Percentiles rank a stretch among this genome's conserved stretches.
Evolutionary conservation across 2,888 invertebrate genomes (phyloP).

Genomic region (Hermaeophaga mercurialis): DNA sequence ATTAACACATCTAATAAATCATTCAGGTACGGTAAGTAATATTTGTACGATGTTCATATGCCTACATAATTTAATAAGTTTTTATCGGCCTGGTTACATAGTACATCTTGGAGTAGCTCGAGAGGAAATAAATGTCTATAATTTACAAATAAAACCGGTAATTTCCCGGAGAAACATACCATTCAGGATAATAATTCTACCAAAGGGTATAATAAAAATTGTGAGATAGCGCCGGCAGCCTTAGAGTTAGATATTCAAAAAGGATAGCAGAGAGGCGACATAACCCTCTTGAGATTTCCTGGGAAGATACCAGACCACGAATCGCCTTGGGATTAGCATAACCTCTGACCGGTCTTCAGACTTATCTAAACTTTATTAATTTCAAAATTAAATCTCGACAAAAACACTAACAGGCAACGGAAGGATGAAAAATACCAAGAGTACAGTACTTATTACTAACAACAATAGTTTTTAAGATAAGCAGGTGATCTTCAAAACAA

Average conservation of each 20-base stretch:
- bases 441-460: too few relatives aligned
- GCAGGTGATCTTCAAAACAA: too few relatives aligned
- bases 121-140: conserved; percentile 14
- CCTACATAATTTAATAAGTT: background rate
- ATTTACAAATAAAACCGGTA: conserved; percentile 23
- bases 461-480: too few relatives aligned
- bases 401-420: background rate
- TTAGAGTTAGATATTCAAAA: conserved; percentile 18
- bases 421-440: background rate
- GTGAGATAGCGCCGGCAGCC: conserved; percentile 16
- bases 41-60: background rate
- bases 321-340: conserved; percentile 27
- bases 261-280: conserved; percentile 23
- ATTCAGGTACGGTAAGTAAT: background rate
- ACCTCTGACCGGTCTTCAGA: conserved; percentile 25
- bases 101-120: conserved; percentile 15
- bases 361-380: conserved; percentile 25
- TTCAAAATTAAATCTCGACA: conserved; percentile 18
- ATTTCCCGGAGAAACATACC: conserved; percentile 17
- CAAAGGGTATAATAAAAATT: conserved; percentile 17
- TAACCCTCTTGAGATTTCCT: conserved; percentile 35
- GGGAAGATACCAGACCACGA: conserved; percentile 36
- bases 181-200: conserved; percentile 22
- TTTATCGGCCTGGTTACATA: background rate
- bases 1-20: conserved; percentile 2